Evolutionary conservation across 2,797 vertebrate species (phyloP).

Genomic region (Onychomys arenicola): DNA sequence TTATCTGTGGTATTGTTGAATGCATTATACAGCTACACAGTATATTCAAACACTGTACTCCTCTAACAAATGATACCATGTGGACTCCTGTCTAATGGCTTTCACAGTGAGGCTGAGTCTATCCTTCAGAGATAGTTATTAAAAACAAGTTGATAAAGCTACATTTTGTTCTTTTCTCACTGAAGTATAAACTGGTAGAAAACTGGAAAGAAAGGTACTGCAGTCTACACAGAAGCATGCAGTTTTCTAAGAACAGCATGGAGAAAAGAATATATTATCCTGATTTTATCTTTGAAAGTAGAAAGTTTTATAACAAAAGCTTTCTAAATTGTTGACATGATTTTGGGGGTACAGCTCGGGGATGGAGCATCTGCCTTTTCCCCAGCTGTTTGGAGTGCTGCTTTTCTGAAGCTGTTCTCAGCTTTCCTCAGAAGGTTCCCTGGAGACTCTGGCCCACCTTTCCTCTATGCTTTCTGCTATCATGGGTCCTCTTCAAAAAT

Average conservation of each 20-base stretch:
- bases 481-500: background rate
- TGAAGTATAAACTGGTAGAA: background rate
- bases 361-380: fast-evolving
- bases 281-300: background rate
- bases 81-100: background rate
- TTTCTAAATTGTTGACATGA: background rate
- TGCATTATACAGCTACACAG: background rate
- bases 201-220: background rate
- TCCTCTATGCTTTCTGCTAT: background rate
- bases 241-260: background rate
- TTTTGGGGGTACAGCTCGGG: background rate
- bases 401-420: background rate
- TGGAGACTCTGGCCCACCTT: background rate
- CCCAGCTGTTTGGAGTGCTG: background rate
- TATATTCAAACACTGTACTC: background rate
- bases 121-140: background rate
- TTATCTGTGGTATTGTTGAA: background rate
- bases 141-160: background rate
- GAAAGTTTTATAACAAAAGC: background rate
- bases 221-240: background rate
- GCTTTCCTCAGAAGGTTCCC: background rate
- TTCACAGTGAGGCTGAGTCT: background rate
- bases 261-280: background rate
- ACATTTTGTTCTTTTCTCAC: background rate
- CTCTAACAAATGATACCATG: background rate